A percentile compares a stretch with the other conserved stretches of the same genome.
These are phyloP conservation scores for Brachionus asplanchnoidis DNA, from an alignment of 1,140 invertebrate species.

Conservation along the genomic window DNA sequence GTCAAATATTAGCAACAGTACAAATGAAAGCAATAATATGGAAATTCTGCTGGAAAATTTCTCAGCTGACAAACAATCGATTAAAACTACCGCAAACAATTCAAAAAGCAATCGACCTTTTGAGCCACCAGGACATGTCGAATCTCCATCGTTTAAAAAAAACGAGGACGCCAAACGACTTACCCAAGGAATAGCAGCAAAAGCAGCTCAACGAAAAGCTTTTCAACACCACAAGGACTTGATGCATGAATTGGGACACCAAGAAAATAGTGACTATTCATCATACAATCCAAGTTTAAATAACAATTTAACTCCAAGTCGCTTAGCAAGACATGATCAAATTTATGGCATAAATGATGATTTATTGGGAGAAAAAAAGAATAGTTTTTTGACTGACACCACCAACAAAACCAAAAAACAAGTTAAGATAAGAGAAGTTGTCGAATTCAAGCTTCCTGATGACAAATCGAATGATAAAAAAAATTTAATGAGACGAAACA, in stretches of 20 bases:
- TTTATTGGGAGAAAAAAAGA: not conserved
- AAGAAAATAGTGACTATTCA: conserved; percentile 43
- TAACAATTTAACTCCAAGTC: conserved; percentile 46
- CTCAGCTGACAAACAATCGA: not conserved
- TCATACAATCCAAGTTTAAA: conserved; percentile 48
- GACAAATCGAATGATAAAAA: not conserved
- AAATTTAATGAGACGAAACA: not conserved
- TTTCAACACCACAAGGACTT: conserved; percentile 22
- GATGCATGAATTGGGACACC: conserved; percentile 41
- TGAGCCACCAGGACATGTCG: conserved; percentile 25
- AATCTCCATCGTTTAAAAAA: not conserved
- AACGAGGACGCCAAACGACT: conserved; percentile 8
- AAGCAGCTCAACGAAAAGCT: conserved; percentile 39
- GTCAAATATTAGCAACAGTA: conserved; percentile 28
- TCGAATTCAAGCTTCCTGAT: conserved; percentile 34
- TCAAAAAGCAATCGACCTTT: not conserved
- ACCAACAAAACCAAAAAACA: conserved; percentile 30
- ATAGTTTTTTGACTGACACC: conserved; percentile 14
- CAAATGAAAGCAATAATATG: conserved; percentile 30
- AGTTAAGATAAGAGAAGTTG: conserved; percentile 34
- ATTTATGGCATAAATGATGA: not conserved
- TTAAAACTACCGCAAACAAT: not conserved
- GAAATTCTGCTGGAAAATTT: conserved; percentile 21
- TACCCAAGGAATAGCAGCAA: conserved; percentile 39
- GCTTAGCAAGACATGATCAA: conserved; percentile 50